A percentile compares a stretch with the other conserved stretches of the same genome.
Evolutionary conservation across 2,113 vertebrate species (phyloP).

Genomic region (Saimiri boliviensis): DNA sequence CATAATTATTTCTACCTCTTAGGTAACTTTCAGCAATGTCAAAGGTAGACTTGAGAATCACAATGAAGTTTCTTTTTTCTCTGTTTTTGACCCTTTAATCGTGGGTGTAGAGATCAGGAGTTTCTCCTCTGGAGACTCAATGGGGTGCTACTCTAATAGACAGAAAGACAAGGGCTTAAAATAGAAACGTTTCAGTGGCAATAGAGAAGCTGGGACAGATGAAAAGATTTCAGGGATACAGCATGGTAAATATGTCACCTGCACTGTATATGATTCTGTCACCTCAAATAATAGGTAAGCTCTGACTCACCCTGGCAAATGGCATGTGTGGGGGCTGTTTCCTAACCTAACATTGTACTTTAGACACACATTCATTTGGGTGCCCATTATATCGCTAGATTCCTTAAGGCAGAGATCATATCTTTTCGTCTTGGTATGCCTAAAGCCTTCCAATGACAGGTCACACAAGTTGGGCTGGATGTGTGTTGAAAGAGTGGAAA

Average conservation of each 20-base stretch:
- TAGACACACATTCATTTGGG: neutral
- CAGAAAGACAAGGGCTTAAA: neutral
- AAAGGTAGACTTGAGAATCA: neutral
- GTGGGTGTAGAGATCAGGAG: neutral
- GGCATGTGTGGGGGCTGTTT: neutral
- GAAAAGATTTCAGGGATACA: neutral
- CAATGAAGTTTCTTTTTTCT: neutral
- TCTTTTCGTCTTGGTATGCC: neutral
- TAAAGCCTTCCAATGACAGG: neutral
- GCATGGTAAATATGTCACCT: neutral
- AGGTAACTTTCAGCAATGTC: neutral
- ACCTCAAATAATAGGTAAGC: neutral
- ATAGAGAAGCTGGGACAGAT: neutral
- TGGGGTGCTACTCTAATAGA: neutral
- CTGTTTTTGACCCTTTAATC: neutral
- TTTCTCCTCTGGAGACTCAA: neutral
- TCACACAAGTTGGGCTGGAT: neutral
- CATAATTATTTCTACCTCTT: neutral
- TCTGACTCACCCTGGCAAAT: neutral
- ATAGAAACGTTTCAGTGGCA: neutral
- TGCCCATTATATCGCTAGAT: neutral
- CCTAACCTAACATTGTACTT: neutral
- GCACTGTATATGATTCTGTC: neutral
- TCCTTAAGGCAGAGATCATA: neutral
- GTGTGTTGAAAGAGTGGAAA: neutral